Base-by-base conservation (phyloP, 2,888 invertebrate genomes). In the Sepiola atlantica region DNA sequence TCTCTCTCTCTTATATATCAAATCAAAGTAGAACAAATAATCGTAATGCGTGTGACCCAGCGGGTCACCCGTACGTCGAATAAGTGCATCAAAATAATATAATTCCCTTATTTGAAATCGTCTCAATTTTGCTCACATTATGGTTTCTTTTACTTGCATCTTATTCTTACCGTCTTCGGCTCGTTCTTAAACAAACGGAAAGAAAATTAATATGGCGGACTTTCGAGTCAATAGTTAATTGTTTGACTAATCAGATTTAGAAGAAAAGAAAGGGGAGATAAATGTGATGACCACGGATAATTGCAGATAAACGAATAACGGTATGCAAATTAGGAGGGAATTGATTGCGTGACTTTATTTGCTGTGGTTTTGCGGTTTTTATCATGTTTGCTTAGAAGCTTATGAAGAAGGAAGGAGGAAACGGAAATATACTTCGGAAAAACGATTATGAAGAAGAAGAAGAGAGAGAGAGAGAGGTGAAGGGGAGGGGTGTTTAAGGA, bases 201-300 rank as follows among this genome's bases (percentile, higher is more conserved):
- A 32, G 77, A n/a, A n/a, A 32, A 77, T 77, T 77, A 77, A 20
- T 77, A 77, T 77, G n/a, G 77, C 77, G 77, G 77, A 77, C 77
- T 77, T 32, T n/a, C n/a, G 77, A 77, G 16, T n/a, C 16, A 32
- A n/a, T n/a, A 77, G 77, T 77, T 77, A 77, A 77, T 77, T 77
- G 77, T 77, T 77, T 32, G n/a, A 77, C 77, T 77, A 77, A 77
- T 77, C n/a, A 77, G n/a, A 77, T 77, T 77, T n/a, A 12, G 77
- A 77, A 12, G 18, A 77, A 77, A 32, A 32, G n/a, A 32, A 16
- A 10, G 2, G 16, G 77, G 77, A n/a, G n/a, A n/a, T 77, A n/a
- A 45, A n/a, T 77, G 77, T 77, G 77, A 77, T 77, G 77, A 77
- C 77, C 77, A 77, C n/a, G 77, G 77, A 32, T 77, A 77, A 77